These are phyloP conservation scores for Trachemys scripta DNA, from an alignment of 2,113 vertebrate species.

Conservation along the genomic window DNA sequence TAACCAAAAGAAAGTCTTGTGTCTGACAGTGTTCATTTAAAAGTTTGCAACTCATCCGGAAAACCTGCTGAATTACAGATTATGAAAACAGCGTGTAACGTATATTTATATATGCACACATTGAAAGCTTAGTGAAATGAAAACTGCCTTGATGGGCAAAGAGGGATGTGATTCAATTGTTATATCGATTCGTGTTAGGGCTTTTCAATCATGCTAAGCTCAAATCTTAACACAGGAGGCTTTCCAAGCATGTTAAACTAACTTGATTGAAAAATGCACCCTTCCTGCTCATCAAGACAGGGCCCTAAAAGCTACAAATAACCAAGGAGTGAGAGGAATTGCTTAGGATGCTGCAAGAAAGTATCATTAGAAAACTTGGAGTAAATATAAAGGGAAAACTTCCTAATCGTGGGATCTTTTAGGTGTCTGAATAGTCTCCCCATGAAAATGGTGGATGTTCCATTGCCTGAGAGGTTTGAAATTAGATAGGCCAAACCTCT, in stretches of 20 bases:
- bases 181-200: neutral
- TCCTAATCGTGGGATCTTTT: neutral
- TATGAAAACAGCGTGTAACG: fast-evolving
- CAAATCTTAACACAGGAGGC: neutral
- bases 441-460: neutral
- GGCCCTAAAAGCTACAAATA: neutral
- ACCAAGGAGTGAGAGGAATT: neutral
- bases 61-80: neutral
- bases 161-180: fast-evolving
- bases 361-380: neutral
- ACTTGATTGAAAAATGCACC: neutral
- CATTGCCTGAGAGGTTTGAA: neutral
- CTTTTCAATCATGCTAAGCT: too few species aligned
- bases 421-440: neutral
- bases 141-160: neutral
- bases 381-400: neutral
- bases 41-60: neutral
- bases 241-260: neutral
- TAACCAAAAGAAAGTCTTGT: neutral
- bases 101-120: fast-evolving
- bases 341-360: neutral
- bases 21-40: fast-evolving
- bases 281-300: neutral
- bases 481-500: neutral
- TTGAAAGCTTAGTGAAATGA: neutral